Evolutionary conservation across 2,113 vertebrate species (phyloP).

Genomic region (Zosterops japonicus): DNA sequence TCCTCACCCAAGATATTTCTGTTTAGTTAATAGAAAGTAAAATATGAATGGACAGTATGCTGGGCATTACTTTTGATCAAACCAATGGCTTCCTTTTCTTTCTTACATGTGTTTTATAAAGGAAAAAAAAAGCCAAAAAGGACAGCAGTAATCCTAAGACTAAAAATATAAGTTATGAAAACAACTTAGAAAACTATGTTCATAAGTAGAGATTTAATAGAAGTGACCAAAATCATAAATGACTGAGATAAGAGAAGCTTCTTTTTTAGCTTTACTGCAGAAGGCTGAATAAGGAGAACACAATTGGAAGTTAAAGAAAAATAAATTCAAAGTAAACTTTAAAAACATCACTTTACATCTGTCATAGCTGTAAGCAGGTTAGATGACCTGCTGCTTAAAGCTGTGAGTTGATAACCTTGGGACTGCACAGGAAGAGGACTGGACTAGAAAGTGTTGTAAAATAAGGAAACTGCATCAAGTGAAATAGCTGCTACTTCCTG

Average conservation of each 20-base stretch:
- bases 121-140: not conserved
- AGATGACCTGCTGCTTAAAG: constrained; percentile 2
- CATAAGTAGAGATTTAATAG: not conserved
- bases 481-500: not conserved
- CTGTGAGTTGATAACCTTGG: not conserved
- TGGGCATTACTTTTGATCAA: not conserved
- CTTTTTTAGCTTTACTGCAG: not conserved
- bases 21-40: not conserved
- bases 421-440: not conserved
- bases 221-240: constrained; percentile 24
- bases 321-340: constrained; percentile 10
- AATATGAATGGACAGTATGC: not conserved
- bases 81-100: not conserved
- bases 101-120: not conserved
- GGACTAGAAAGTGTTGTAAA: not conserved
- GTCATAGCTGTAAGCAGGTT: not conserved
- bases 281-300: constrained; percentile 7
- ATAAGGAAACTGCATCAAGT: not conserved
- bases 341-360: not conserved
- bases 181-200: not conserved
- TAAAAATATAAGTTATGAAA: not conserved
- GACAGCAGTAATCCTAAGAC: not conserved
- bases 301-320: constrained; percentile 10
- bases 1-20: not conserved
- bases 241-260: constrained; percentile 11